These are phyloP conservation scores for Sebastes goodei DNA, from an alignment of 2,797 vertebrate species.

Conservation along the genomic window DNA sequence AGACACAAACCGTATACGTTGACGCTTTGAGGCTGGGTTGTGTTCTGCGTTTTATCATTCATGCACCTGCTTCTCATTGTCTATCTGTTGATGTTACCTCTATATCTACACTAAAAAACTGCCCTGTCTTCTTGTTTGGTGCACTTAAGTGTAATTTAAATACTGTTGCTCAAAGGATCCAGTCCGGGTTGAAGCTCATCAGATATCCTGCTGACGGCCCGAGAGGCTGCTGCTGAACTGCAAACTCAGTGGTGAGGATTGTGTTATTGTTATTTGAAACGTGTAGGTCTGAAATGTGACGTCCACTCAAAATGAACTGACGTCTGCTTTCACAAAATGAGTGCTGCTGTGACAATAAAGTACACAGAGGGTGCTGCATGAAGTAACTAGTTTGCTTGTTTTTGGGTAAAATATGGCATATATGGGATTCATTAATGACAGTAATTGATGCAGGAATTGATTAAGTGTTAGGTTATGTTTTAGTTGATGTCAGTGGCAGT, in stretches of 20 bases:
- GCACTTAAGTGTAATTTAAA: slow-evolving; percentile 9
- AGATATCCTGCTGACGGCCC: slow-evolving; percentile 27
- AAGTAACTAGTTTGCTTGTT: background rate
- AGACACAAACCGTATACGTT: slow-evolving; percentile 1
- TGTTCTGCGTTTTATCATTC: background rate
- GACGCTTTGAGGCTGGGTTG: slow-evolving; percentile 5
- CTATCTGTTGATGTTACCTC: background rate
- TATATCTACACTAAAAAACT: background rate
- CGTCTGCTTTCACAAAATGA: background rate
- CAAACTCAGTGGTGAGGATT: slow-evolving; percentile 24
- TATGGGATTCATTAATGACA: background rate
- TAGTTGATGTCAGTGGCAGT: background rate
- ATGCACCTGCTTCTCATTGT: background rate
- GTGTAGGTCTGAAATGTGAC: background rate
- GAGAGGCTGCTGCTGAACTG: background rate
- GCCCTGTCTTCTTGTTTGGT: background rate
- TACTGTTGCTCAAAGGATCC: background rate
- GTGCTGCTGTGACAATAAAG: background rate
- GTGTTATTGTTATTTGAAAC: slow-evolving; percentile 22
- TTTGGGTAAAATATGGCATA: background rate
- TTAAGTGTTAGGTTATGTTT: background rate
- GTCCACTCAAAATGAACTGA: background rate
- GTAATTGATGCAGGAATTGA: background rate
- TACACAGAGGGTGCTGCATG: background rate
- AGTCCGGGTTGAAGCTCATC: slow-evolving; percentile 13